A percentile compares a stretch with the other conserved stretches of the same genome.
These are phyloP conservation scores for Sesia apiformis DNA, from an alignment of 2,888 invertebrate genomes.

Conservation along the genomic window DNA sequence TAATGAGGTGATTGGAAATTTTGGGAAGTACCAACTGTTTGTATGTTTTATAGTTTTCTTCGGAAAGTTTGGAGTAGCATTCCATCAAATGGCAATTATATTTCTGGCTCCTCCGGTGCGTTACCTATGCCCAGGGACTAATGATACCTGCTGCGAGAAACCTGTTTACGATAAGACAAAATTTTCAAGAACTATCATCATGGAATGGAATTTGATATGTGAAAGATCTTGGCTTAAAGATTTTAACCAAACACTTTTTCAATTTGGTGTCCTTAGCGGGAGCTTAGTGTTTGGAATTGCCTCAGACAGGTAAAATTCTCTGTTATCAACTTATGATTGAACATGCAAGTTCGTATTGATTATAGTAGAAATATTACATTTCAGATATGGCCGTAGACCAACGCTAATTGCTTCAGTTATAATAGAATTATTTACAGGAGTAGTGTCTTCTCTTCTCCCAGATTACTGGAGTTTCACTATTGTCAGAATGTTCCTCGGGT, in stretches of 20 bases:
- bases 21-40: conserved; percentile 49
- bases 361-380: neutral
- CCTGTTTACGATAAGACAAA: conserved; percentile 75
- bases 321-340: too few relatives aligned
- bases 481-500: conserved; percentile 78
- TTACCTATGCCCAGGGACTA: conserved; percentile 34
- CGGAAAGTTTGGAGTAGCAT: conserved; percentile 65
- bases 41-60: conserved; percentile 52
- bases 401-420: conserved; percentile 80
- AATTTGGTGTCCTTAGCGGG: conserved; percentile 82
- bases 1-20: conserved; percentile 50
- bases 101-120: conserved; percentile 58
- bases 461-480: conserved; percentile 77
- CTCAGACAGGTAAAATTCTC: conserved; percentile 77
- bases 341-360: neutral
- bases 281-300: conserved; percentile 81
- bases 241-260: conserved; percentile 81
- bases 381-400: conserved; percentile 82
- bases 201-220: conserved; percentile 84
- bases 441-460: conserved; percentile 79
- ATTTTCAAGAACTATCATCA: conserved; percentile 80
- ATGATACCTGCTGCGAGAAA: conserved; percentile 57
- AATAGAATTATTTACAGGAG: conserved; percentile 79
- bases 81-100: conserved; percentile 68
- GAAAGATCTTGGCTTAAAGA: conserved; percentile 76